A percentile compares a stretch with the other conserved stretches of the same genome.
These are phyloP conservation scores for Rissa tridactyla DNA, from an alignment of 2,113 vertebrate species.

Conservation along the genomic window DNA sequence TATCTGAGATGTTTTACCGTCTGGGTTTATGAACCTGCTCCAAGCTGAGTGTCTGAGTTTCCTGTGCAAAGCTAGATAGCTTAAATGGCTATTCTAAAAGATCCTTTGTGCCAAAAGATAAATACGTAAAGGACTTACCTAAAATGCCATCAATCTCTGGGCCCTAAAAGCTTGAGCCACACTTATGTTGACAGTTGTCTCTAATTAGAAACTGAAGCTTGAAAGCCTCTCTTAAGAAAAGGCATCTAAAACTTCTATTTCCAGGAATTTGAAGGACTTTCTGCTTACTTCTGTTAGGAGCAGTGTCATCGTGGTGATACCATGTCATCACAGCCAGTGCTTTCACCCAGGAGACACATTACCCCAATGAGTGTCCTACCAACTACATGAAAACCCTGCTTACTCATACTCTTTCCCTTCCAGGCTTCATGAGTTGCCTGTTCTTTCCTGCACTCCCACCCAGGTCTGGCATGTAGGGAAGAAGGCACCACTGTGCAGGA, in stretches of 20 bases:
- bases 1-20: neutral
- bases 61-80: neutral
- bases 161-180: neutral
- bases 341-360: neutral
- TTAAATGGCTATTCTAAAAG: neutral
- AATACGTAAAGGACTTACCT: neutral
- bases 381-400: neutral
- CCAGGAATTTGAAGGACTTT: neutral
- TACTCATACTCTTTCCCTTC: neutral
- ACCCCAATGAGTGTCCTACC: neutral
- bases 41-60: neutral
- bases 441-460: neutral
- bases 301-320: neutral
- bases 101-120: neutral
- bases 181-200: neutral
- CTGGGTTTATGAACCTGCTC: neutral
- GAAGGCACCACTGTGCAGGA: rapidly evolving
- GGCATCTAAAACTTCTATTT: neutral
- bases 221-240: neutral
- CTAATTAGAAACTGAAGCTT: neutral
- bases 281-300: neutral
- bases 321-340: neutral
- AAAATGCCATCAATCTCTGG: neutral
- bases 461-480: neutral
- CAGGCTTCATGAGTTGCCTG: neutral